A percentile compares a stretch with the other conserved stretches of the same genome.
These are phyloP conservation scores for Etheostoma perlongum DNA, from an alignment of 2,797 vertebrate genomes.

Conservation along the genomic window DNA sequence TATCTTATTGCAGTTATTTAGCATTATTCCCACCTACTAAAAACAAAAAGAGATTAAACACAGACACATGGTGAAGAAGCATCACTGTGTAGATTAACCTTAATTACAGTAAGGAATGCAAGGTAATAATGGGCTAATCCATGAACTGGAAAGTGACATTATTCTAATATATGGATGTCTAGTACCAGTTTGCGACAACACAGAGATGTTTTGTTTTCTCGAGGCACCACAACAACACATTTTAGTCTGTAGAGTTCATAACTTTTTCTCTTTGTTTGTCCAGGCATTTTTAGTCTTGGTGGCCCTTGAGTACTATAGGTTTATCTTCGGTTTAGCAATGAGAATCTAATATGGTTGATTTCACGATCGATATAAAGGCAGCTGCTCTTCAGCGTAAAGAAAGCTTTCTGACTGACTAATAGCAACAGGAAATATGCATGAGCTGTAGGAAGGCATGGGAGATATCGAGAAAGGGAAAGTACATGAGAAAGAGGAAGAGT, in stretches of 20 bases:
- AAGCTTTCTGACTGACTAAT: constrained; percentile 37
- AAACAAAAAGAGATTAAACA: neutral
- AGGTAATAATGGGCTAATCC: neutral
- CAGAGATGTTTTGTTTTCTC: constrained; percentile 20
- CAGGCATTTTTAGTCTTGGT: neutral
- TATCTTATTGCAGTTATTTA: neutral
- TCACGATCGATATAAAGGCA: constrained; percentile 8
- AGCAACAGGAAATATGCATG: constrained; percentile 66
- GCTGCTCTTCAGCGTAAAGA: constrained; percentile 30
- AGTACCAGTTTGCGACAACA: neutral
- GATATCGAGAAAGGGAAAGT: constrained; percentile 16
- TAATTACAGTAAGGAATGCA: constrained; percentile 3
- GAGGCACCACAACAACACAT: neutral
- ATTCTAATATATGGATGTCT: constrained; percentile 9
- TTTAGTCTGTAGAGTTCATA: constrained; percentile 7
- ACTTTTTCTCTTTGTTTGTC: neutral
- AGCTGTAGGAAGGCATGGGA: constrained; percentile 22
- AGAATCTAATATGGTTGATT: constrained; percentile 8
- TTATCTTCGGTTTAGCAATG: constrained; percentile 7
- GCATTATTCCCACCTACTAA: neutral
- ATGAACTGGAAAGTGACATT: neutral
- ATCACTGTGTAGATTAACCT: neutral
- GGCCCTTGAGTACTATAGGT: neutral
- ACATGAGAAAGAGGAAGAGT: constrained; percentile 4
- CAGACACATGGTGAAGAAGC: neutral